Percentiles rank a stretch among this genome's conserved stretches.
Conservation (phyloP, 2,888 invertebrate species). For the Altica lythri region DNA sequence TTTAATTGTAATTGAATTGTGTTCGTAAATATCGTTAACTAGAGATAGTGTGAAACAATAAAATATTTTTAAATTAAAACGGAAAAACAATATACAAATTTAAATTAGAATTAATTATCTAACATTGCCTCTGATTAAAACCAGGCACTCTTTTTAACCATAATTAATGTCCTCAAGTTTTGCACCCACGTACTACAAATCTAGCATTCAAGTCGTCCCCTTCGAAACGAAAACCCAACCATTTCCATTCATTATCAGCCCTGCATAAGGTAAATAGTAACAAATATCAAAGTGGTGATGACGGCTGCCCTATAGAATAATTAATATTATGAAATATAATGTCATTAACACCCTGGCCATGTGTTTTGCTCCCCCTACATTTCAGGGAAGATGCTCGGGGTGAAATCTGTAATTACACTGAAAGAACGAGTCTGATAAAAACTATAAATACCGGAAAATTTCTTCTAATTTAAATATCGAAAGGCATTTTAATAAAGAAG, state of each 20-base stretch:
- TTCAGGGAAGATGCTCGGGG: constrained; percentile 7
- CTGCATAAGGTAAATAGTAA: constrained; percentile 30
- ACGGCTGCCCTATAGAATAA: constrained; percentile 44
- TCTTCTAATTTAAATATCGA: not conserved
- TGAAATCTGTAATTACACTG: constrained; percentile 27
- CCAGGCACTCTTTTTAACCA: constrained; percentile 9
- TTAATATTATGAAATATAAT: constrained; percentile 53
- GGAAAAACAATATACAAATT: no score
- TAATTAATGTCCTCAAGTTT: constrained; percentile 14
- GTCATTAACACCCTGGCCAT: constrained; percentile 53
- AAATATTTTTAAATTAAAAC: no score
- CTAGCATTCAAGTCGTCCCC: constrained; percentile 8
- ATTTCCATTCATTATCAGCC: constrained; percentile 26
- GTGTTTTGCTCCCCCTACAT: constrained; percentile 46
- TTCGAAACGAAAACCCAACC: not conserved
- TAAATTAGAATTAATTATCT: no score
- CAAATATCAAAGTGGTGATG: constrained; percentile 34
- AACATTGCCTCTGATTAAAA: not conserved
- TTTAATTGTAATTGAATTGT: constrained; percentile 19
- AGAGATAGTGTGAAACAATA: constrained; percentile 8
- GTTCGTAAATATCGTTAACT: constrained; percentile 15
- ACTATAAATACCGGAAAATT: not conserved
- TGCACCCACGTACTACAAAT: constrained; percentile 3
- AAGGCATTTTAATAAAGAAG: no score
- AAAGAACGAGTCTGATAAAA: constrained; percentile 25